These are phyloP conservation scores for Eutolmus rufibarbis DNA, from an alignment of 2,888 invertebrate genomes.

Conservation along the genomic window DNA sequence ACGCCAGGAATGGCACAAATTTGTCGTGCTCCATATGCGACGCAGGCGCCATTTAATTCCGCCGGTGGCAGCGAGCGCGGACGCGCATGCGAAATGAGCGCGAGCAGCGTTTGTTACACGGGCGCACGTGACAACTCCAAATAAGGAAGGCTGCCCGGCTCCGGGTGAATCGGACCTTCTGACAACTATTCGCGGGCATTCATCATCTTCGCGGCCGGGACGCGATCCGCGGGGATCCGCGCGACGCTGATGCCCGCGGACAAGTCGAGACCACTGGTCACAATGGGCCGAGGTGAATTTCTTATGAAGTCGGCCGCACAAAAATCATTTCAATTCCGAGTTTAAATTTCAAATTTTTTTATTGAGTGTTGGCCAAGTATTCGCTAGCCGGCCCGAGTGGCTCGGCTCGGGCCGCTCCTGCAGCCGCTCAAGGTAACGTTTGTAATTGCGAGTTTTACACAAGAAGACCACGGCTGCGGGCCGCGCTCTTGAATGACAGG, in stretches of 20 bases:
- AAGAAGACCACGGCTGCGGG: constrained; percentile 1
- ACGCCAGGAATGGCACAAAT: constrained; percentile 31
- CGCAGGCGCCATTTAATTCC: constrained; percentile 28
- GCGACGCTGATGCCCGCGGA: constrained; percentile 3
- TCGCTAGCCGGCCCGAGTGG: background rate
- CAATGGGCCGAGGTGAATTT: constrained; percentile 30
- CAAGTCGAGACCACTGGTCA: background rate
- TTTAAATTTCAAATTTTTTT: constrained; percentile 41
- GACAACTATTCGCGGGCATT: constrained; percentile 41
- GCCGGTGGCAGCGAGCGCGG: background rate
- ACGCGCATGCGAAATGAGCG: constrained; percentile 29
- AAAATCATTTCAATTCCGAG: constrained; percentile 30
- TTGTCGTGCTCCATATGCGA: constrained; percentile 37
- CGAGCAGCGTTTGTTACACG: constrained; percentile 33
- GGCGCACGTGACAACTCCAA: constrained; percentile 35
- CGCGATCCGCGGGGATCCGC: constrained; percentile 9
- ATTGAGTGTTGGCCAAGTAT: constrained; percentile 39
- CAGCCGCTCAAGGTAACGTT: constrained; percentile 31
- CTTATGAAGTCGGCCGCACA: constrained; percentile 37
- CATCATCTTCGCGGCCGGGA: constrained; percentile 33
- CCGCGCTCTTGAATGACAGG: constrained; percentile 38
- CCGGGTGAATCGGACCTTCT: constrained; percentile 23
- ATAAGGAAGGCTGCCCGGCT: constrained; percentile 17
- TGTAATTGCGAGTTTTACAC: constrained; percentile 41
- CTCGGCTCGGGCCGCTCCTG: background rate